A percentile compares a stretch with the other conserved stretches of the same genome.
Evolutionary conservation across 2,113 vertebrate species (phyloP).

Genomic region (Varanus salvator): DNA sequence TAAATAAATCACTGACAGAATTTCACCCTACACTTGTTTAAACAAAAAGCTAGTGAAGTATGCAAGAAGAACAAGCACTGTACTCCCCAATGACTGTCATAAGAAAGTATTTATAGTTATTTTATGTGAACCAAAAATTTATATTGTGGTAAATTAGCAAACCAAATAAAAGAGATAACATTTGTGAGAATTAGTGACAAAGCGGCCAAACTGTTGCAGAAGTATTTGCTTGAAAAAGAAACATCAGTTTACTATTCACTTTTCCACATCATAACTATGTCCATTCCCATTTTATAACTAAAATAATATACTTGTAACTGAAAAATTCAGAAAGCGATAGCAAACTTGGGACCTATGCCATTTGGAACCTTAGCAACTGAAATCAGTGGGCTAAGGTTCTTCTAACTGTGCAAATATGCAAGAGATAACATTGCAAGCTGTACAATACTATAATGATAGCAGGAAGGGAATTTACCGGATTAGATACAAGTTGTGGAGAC

Average conservation of each 20-base stretch:
- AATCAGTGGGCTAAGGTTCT: not conserved
- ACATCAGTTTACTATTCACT: not conserved
- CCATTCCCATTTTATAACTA: not conserved
- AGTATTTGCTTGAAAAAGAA: not conserved
- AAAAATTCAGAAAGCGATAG: not conserved
- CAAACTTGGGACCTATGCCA: not conserved
- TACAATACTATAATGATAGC: not conserved
- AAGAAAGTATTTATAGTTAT: not conserved
- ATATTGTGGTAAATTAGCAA: not conserved
- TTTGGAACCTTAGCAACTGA: not conserved
- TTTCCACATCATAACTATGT: not conserved
- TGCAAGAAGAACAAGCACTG: not conserved
- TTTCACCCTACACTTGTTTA: not conserved
- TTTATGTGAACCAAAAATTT: not conserved
- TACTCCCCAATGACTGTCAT: not conserved
- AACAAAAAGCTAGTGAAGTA: not conserved
- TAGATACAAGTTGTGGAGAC: not conserved
- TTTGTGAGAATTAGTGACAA: not conserved
- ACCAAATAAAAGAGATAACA: not conserved
- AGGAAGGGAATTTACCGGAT: not conserved
- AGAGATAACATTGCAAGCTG: not conserved
- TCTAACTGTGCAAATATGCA: not conserved
- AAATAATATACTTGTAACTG: not conserved
- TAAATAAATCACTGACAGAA: slow-evolving; percentile 35
- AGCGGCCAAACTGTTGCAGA: not conserved